A percentile compares a stretch with the other conserved stretches of the same genome.
Conservation (phyloP, 2,113 vertebrate genomes). For the Echinops telfairi region DNA sequence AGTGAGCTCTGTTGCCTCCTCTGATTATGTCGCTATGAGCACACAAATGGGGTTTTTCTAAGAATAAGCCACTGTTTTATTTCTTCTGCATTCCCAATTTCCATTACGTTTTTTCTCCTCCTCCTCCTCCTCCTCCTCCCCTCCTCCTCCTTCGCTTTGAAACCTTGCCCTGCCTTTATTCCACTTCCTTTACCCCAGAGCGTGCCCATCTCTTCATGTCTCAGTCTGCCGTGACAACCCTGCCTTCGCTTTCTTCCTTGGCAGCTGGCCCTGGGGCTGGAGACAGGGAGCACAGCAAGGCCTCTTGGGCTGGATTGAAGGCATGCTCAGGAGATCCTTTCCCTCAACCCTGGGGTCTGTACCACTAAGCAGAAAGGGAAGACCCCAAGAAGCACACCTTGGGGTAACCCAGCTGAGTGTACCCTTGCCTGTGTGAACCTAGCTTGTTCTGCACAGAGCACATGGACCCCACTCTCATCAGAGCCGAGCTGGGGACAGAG, state of each 20-base stretch:
- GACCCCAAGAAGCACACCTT: not conserved
- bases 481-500: not conserved
- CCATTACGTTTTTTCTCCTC: not conserved
- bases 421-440: not conserved
- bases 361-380: not conserved
- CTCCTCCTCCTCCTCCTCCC: not conserved
- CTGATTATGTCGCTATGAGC: conserved; percentile 28
- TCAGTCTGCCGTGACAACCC: not conserved
- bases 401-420: not conserved
- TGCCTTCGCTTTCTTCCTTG: not conserved
- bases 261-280: not conserved
- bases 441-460: not conserved
- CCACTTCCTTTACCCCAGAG: not conserved
- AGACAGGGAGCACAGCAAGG: not conserved
- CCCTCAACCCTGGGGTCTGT: not conserved
- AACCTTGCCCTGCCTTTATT: not conserved
- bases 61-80: not conserved
- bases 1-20: not conserved
- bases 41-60: conserved; percentile 31
- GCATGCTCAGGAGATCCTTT: not conserved
- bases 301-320: not conserved
- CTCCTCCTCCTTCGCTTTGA: not conserved
- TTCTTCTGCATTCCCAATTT: not conserved
- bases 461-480: not conserved
- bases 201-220: not conserved